Evolutionary conservation across 2,113 vertebrate genomes (phyloP).

Genomic region (Pristiophorus japonicus): DNA sequence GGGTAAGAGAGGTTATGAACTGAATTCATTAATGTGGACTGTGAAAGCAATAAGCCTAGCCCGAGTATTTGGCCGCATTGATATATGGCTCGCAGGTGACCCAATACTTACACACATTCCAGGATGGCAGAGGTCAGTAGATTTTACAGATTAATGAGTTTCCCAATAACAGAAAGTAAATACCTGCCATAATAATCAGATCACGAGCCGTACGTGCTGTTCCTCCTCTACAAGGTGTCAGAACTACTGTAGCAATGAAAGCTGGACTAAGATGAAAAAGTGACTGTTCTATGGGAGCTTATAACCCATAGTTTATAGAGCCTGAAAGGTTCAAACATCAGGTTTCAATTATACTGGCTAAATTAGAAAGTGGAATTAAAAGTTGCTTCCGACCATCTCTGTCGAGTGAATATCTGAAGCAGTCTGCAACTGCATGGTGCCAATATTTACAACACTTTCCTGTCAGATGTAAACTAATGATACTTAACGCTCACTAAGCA

Average conservation of each 20-base stretch:
- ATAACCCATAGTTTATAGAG: neutral
- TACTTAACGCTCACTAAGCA: neutral
- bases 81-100: neutral
- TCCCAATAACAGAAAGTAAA: neutral
- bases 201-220: neutral
- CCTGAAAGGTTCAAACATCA: neutral
- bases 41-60: neutral
- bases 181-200: neutral
- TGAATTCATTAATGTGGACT: neutral
- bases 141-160: neutral
- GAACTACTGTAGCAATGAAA: neutral
- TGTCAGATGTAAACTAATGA: neutral
- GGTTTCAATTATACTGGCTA: neutral
- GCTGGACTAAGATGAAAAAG: neutral
- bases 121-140: neutral
- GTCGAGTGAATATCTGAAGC: neutral
- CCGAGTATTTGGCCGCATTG: neutral
- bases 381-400: no score
- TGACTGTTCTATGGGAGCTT: neutral
- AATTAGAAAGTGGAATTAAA: conserved; percentile 5
- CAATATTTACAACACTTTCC: neutral
- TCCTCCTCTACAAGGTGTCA: neutral
- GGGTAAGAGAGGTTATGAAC: neutral
- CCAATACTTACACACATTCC: neutral
- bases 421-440: neutral